Percentiles rank a stretch among this genome's conserved stretches.
Evolutionary conservation across 2,888 invertebrate genomes (phyloP).

Genomic region (Alsophila aescularia): DNA sequence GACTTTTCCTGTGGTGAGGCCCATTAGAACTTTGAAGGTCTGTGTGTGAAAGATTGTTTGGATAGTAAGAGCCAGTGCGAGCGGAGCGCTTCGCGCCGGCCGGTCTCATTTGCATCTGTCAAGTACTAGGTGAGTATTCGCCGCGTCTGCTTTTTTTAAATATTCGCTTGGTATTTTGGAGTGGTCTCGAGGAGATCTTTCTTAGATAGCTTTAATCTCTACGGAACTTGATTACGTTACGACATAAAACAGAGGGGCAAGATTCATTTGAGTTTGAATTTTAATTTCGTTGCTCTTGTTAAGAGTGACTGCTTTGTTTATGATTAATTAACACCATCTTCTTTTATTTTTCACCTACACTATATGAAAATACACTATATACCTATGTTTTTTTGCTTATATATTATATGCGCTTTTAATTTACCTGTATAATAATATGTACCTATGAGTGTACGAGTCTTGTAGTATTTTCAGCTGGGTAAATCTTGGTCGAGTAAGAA

Average conservation of each 20-base stretch:
- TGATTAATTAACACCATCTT: background rate
- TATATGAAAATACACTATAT: too few species aligned
- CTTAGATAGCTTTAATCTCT: slow-evolving; percentile 52
- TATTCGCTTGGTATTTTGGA: slow-evolving; percentile 55
- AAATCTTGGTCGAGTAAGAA: background rate
- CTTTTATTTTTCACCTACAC: background rate
- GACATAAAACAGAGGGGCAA: slow-evolving; percentile 41
- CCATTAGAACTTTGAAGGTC: slow-evolving; percentile 56
- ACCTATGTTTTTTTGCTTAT: too few species aligned
- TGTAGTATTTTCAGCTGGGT: slow-evolving; percentile 1
- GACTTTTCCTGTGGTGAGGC: slow-evolving; percentile 50
- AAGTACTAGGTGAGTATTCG: slow-evolving; percentile 71
- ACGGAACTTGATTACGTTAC: slow-evolving; percentile 45
- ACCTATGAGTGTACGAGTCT: background rate
- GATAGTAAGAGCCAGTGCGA: slow-evolving; percentile 66
- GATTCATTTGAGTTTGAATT: slow-evolving; percentile 40
- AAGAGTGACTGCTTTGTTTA: slow-evolving; percentile 11
- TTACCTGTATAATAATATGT: background rate
- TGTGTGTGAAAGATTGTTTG: slow-evolving; percentile 69
- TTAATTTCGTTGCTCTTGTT: slow-evolving; percentile 36
- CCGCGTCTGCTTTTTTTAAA: slow-evolving; percentile 63
- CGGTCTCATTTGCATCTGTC: slow-evolving; percentile 74
- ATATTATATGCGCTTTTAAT: too few species aligned
- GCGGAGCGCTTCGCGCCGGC: slow-evolving; percentile 55
- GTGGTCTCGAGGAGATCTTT: slow-evolving; percentile 48